Conservation (phyloP, 2,888 invertebrate genomes). For the Diarsia dahlii region DNA sequence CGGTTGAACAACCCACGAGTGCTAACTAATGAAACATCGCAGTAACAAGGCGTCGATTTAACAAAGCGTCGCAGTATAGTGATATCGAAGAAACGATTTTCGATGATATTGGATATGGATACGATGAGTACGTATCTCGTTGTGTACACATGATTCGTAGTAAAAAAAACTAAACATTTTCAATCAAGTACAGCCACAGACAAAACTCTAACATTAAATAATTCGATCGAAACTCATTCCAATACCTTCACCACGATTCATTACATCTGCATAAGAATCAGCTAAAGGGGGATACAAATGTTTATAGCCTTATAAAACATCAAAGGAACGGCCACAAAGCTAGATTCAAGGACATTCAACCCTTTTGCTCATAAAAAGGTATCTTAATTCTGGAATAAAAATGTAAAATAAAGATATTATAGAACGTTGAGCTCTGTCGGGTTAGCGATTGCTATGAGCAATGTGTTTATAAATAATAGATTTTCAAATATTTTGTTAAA, state of each 20-base stretch:
- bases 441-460: conserved; percentile 24
- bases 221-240: conserved; percentile 11
- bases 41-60: no score
- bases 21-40: background rate
- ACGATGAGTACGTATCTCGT: no score
- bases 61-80: no score
- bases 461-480: conserved; percentile 38
- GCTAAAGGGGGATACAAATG: conserved; percentile 36
- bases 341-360: conserved; percentile 42
- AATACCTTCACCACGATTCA: conserved; percentile 24
- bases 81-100: no score
- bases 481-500: conserved; percentile 25
- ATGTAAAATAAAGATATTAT: conserved; percentile 1
- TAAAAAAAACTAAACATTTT: no score
- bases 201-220: background rate
- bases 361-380: conserved; percentile 23
- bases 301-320: conserved; percentile 38
- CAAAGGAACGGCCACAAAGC: conserved; percentile 28
- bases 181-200: background rate
- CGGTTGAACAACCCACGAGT: background rate
- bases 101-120: no score
- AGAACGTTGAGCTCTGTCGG: conserved; percentile 2
- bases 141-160: no score
- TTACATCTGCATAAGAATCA: conserved; percentile 48
- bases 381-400: conserved; percentile 34